phyloP scores from a whole-genome alignment of 1,140 invertebrate species.

The Tetranychus urticae region DNA sequence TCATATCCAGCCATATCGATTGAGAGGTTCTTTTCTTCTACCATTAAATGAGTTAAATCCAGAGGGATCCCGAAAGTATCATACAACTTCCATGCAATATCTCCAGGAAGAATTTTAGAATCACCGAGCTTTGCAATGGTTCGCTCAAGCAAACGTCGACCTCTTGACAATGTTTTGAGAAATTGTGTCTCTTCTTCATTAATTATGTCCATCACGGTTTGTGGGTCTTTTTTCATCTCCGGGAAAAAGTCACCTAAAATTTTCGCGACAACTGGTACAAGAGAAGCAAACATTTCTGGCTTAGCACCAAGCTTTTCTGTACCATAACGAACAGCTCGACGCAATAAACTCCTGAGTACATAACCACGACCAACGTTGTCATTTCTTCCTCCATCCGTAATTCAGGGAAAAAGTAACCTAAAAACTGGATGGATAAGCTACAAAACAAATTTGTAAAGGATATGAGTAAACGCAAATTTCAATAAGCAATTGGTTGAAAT shows the following conservation, averaged over 20 bases:
- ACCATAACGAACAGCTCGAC: constrained; percentile 74
- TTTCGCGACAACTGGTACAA: constrained; percentile 66
- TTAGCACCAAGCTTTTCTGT: constrained; percentile 80
- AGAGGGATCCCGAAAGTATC: constrained; percentile 89
- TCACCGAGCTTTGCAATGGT: constrained; percentile 54
- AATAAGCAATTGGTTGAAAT: no score
- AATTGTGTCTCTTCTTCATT: constrained; percentile 97
- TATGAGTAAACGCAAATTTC: no score
- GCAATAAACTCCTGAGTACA: constrained; percentile 64
- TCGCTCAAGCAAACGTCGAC: constrained; percentile 65
- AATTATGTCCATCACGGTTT: constrained; percentile 65
- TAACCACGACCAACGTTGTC: constrained; percentile 90
- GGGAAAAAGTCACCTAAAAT: constrained; percentile 80
- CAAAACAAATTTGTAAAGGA: no score
- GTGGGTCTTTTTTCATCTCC: constrained; percentile 74
- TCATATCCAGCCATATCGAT: constrained; percentile 79
- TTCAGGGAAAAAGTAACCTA: no score
- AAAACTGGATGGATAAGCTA: no score
- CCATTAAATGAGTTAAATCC: constrained; percentile 90
- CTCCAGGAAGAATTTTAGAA: constrained; percentile 28
- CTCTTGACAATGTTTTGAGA: constrained; percentile 76
- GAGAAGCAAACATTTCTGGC: constrained; percentile 67
- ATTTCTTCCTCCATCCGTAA: constrained; percentile 74
- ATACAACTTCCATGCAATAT: constrained; percentile 90
- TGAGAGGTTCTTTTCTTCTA: constrained; percentile 69